phyloP scores from a whole-genome alignment of 1,140 invertebrate genomes.

The Anastatus disparis region DNA sequence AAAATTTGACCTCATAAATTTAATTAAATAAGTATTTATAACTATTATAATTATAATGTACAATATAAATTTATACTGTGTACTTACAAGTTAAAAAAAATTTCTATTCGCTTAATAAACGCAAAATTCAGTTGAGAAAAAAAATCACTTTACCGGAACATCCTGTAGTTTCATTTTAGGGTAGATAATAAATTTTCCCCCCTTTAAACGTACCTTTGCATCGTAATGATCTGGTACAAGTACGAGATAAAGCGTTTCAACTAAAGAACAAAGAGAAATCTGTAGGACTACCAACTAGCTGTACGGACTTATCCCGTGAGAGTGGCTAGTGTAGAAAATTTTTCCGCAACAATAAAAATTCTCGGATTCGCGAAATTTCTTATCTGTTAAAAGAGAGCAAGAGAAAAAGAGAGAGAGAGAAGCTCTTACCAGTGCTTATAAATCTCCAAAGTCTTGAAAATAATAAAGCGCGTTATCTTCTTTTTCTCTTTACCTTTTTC shows the following conservation, averaged over 20 bases:
- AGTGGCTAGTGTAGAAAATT: not conserved
- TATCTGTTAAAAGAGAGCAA: too few relatives aligned
- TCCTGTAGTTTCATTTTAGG: not conserved
- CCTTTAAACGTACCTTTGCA: not conserved
- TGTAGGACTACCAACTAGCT: too few relatives aligned
- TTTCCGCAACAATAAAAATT: not conserved
- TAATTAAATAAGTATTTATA: too few relatives aligned
- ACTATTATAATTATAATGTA: too few relatives aligned
- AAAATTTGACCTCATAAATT: too few relatives aligned
- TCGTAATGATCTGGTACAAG: not conserved
- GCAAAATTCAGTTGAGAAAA: too few relatives aligned
- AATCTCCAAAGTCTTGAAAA: conserved; percentile 7
- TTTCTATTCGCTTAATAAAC: too few relatives aligned
- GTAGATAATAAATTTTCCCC: not conserved
- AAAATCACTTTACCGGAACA: not conserved
- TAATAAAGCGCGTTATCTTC: conserved; percentile 9
- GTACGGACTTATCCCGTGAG: not conserved
- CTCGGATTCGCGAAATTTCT: not conserved
- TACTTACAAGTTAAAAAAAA: too few relatives aligned
- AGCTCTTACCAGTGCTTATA: not conserved
- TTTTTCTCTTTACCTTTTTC: too few relatives aligned
- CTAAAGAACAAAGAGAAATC: conserved; percentile 13
- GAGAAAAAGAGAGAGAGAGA: too few relatives aligned
- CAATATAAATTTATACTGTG: too few relatives aligned
- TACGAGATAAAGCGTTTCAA: not conserved